phyloP scores from a whole-genome alignment of 1,140 invertebrate species.

The Varroa destructor region DNA sequence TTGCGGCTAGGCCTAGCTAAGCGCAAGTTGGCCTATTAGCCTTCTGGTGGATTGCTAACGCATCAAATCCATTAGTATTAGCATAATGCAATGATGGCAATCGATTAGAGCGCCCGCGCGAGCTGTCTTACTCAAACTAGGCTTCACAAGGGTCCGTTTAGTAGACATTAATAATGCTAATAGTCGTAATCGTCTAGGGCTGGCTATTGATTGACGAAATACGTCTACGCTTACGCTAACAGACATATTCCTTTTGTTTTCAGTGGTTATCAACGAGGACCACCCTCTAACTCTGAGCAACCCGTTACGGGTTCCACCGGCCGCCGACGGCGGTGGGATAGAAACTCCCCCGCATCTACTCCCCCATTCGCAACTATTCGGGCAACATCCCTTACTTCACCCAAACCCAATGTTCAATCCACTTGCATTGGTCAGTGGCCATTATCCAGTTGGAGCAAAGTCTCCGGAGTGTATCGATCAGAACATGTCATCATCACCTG shows the following conservation, averaged over 20 bases:
- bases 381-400: too few relatives aligned
- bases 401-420: slow-evolving; percentile 16
- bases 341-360: slow-evolving; percentile 2
- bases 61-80: too few relatives aligned
- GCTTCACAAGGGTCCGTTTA: background rate
- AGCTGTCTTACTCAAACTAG: background rate
- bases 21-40: too few relatives aligned
- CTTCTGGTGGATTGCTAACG: too few relatives aligned
- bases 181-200: background rate
- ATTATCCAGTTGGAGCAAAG: background rate
- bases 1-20: too few relatives aligned
- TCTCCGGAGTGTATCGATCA: slow-evolving; percentile 9
- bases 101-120: too few relatives aligned
- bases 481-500: slow-evolving; percentile 2
- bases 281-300: slow-evolving; percentile 10
- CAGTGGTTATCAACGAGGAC: slow-evolving; percentile 28
- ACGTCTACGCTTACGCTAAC: background rate
- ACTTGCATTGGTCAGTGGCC: background rate
- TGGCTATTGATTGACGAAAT: background rate
- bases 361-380: too few relatives aligned
- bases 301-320: slow-evolving; percentile 5
- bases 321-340: background rate
- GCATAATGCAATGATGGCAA: too few relatives aligned
- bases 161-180: background rate
- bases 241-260: background rate